Evolutionary conservation across 2,888 invertebrate genomes (phyloP).

Genomic region (Chironomus riparius): DNA sequence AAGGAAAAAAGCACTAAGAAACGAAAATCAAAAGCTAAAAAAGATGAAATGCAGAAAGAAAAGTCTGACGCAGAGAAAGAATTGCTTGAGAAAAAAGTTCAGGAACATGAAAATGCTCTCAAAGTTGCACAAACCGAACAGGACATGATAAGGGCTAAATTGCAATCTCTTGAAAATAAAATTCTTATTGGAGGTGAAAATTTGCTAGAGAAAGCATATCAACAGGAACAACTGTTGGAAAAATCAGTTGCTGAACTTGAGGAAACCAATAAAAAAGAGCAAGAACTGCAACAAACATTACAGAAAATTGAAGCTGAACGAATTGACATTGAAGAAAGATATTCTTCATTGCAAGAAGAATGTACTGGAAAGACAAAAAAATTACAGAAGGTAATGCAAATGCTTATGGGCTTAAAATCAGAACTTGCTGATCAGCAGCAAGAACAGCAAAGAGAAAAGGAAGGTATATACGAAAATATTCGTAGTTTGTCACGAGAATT

Average conservation of each 20-base stretch:
- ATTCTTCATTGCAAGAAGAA: slow-evolving; percentile 90
- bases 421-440: slow-evolving; percentile 79
- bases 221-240: slow-evolving; percentile 81
- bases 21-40: slow-evolving; percentile 32
- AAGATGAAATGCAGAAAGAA: slow-evolving; percentile 36
- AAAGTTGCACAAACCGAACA: slow-evolving; percentile 69
- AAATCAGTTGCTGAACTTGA: slow-evolving; percentile 78
- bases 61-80: slow-evolving; percentile 53
- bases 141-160: slow-evolving; percentile 71
- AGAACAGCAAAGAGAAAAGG: slow-evolving; percentile 96
- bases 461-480: slow-evolving; percentile 87
- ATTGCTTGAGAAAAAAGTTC: slow-evolving; percentile 54
- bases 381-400: slow-evolving; percentile 77
- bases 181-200: slow-evolving; percentile 98
- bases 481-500: slow-evolving; percentile 82
- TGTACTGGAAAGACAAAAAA: slow-evolving; percentile 87
- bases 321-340: slow-evolving; percentile 88
- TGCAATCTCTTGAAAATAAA: slow-evolving; percentile 85
- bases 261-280: slow-evolving; percentile 66
- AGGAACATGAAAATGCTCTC: slow-evolving; percentile 63
- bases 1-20: slow-evolving; percentile 47
- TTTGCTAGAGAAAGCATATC: slow-evolving; percentile 90
- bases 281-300: slow-evolving; percentile 68
- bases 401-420: slow-evolving; percentile 76
- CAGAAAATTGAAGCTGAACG: slow-evolving; percentile 87